These are phyloP conservation scores for Drosophila biarmipes DNA, from an alignment of 1,140 invertebrate species.

Conservation along the genomic window DNA sequence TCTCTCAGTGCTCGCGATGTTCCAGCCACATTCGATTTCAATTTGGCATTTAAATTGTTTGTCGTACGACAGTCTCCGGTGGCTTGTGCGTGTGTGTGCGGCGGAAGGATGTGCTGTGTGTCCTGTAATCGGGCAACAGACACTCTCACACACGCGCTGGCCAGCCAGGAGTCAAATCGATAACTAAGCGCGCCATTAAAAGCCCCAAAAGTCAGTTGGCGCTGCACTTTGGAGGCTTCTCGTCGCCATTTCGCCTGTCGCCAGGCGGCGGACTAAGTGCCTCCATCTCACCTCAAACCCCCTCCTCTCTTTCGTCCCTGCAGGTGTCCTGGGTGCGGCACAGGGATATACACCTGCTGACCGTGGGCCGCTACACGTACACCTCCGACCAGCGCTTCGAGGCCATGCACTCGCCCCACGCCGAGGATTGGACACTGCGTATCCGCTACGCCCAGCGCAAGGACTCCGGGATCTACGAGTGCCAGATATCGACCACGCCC, in stretches of 20 bases:
- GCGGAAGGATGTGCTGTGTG: slow-evolving; percentile 5
- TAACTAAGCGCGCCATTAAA: slow-evolving; percentile 47
- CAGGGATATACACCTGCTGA: slow-evolving; percentile 93
- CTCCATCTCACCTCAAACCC: background rate
- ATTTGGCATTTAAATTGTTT: slow-evolving; percentile 53
- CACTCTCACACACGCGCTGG: background rate
- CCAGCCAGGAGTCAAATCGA: slow-evolving; percentile 32
- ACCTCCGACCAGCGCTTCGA: slow-evolving; percentile 94
- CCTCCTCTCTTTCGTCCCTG: slow-evolving; percentile 1
- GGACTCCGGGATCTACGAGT: slow-evolving; percentile 93
- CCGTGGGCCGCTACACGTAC: slow-evolving; percentile 93
- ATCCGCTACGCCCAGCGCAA: slow-evolving; percentile 91
- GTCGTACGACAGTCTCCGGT: slow-evolving; percentile 7
- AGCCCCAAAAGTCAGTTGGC: slow-evolving; percentile 31
- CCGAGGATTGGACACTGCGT: slow-evolving; percentile 91
- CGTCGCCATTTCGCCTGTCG: slow-evolving; percentile 6
- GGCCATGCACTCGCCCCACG: slow-evolving; percentile 90
- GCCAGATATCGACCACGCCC: slow-evolving; percentile 94
- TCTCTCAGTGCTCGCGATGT: background rate
- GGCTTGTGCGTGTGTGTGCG: slow-evolving; percentile 3
- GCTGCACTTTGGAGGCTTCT: slow-evolving; percentile 15
- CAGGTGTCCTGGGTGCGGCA: slow-evolving; percentile 96
- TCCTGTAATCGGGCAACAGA: slow-evolving; percentile 33
- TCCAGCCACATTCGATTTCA: slow-evolving; percentile 37
- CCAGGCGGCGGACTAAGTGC: slow-evolving; percentile 26